A percentile compares a stretch with the other conserved stretches of the same genome.
These are phyloP conservation scores for Lacerta viridis DNA, from an alignment of 2,797 vertebrate genomes.

Conservation along the genomic window DNA sequence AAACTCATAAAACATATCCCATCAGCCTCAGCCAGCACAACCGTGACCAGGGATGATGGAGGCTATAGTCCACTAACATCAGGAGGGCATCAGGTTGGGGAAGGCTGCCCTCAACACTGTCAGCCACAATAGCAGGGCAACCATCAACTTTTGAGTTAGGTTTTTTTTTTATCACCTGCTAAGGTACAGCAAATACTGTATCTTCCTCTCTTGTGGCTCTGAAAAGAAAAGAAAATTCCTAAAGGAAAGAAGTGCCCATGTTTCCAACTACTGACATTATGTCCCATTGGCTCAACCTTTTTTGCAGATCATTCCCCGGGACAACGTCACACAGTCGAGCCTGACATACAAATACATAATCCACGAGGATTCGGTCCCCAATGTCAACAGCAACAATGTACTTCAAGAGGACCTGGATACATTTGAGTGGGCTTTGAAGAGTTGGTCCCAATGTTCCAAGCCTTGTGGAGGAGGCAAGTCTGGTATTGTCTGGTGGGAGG, in stretches of 20 bases:
- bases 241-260: too few species aligned
- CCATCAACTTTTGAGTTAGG: too few species aligned
- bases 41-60: too few species aligned
- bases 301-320: slow-evolving; percentile 91
- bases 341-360: slow-evolving; percentile 96
- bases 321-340: slow-evolving; percentile 93
- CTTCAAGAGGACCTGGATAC: slow-evolving; percentile 91
- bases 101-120: too few species aligned
- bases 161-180: not conserved
- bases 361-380: slow-evolving; percentile 94
- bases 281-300: not conserved
- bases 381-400: slow-evolving; percentile 95
- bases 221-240: too few species aligned
- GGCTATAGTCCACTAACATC: too few species aligned
- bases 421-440: slow-evolving; percentile 97
- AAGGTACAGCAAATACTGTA: not conserved
- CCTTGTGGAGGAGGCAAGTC: slow-evolving; percentile 92
- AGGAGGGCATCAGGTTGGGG: too few species aligned
- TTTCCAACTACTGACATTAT: not conserved
- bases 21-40: too few species aligned
- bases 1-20: too few species aligned
- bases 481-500: not conserved
- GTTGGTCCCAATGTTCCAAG: slow-evolving; percentile 95
- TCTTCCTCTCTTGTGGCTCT: not conserved
- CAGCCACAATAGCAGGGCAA: not conserved